A percentile compares a stretch with the other conserved stretches of the same genome.
phyloP scores from a whole-genome alignment of 2,888 invertebrate species.

The Philaethria dido region DNA sequence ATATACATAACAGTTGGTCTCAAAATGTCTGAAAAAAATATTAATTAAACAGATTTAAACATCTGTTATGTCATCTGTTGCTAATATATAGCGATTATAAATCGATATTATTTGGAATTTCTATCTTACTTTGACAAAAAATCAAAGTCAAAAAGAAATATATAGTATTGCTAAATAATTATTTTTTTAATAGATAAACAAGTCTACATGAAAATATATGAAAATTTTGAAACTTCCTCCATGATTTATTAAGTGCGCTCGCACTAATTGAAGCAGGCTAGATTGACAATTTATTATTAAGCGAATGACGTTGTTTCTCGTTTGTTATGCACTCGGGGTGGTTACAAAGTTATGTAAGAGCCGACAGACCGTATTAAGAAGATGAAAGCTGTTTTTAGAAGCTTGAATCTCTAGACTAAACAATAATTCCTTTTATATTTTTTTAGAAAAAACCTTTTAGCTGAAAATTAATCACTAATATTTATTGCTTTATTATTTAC shows the following conservation, averaged over 20 bases:
- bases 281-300: conserved; percentile 43
- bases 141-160: no score
- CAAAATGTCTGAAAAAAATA: no score
- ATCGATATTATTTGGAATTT: no score
- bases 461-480: no score
- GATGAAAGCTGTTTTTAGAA: conserved; percentile 73
- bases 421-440: conserved; percentile 34
- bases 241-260: conserved; percentile 39
- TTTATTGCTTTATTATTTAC: no score
- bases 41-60: no score
- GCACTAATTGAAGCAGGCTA: conserved; percentile 37
- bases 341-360: conserved; percentile 57
- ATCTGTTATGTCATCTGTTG: no score
- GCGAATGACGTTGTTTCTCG: conserved; percentile 28
- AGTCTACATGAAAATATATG: conserved; percentile 13
- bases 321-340: conserved; percentile 36
- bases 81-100: no score
- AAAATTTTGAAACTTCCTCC: conserved; percentile 36
- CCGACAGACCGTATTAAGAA: conserved; percentile 64
- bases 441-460: not conserved
- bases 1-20: no score
- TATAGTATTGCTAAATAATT: not conserved
- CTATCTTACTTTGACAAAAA: no score
- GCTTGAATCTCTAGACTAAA: conserved; percentile 62
- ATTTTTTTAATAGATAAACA: not conserved